Conservation (phyloP, 2,888 invertebrate genomes). For the Leucoptera coffeella region DNA sequence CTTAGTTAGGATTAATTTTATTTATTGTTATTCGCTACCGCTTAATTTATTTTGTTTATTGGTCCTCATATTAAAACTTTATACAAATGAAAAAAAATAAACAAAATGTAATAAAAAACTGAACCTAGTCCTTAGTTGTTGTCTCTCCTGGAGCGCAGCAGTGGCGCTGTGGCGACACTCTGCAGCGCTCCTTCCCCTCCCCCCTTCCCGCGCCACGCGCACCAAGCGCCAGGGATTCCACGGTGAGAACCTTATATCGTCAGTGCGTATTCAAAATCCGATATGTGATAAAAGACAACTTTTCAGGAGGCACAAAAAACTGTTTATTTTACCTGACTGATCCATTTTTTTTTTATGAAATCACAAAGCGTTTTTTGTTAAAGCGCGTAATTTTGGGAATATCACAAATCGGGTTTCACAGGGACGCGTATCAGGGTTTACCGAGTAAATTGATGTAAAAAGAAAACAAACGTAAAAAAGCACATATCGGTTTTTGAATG, state of each 20-base stretch:
- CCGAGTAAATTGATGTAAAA: too few species aligned
- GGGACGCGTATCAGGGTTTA: too few species aligned
- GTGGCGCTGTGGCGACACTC: neutral
- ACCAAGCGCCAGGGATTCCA: conserved; percentile 31
- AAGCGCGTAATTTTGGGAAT: too few species aligned
- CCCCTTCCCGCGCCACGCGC: conserved; percentile 23
- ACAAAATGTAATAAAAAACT: conserved; percentile 35
- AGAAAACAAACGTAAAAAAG: too few species aligned
- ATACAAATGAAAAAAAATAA: conserved; percentile 40
- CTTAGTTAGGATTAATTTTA: conserved; percentile 33
- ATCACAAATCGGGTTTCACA: too few species aligned
- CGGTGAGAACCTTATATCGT: conserved; percentile 52
- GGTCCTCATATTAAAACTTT: conserved; percentile 30
- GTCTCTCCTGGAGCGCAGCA: conserved; percentile 19
- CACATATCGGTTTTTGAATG: too few species aligned
- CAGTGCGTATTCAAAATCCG: too few species aligned
- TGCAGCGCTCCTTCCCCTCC: conserved; percentile 10
- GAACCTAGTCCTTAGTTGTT: conserved; percentile 39
- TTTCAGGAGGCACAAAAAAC: too few species aligned
- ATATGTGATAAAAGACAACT: too few species aligned
- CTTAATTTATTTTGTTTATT: conserved; percentile 51
- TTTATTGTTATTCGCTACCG: conserved; percentile 43
- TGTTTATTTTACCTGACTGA: too few species aligned
- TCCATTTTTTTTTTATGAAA: too few species aligned
- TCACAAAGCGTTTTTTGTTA: too few species aligned